phyloP scores from a whole-genome alignment of 2,797 vertebrate genomes.

The Urophycis tenuis region DNA sequence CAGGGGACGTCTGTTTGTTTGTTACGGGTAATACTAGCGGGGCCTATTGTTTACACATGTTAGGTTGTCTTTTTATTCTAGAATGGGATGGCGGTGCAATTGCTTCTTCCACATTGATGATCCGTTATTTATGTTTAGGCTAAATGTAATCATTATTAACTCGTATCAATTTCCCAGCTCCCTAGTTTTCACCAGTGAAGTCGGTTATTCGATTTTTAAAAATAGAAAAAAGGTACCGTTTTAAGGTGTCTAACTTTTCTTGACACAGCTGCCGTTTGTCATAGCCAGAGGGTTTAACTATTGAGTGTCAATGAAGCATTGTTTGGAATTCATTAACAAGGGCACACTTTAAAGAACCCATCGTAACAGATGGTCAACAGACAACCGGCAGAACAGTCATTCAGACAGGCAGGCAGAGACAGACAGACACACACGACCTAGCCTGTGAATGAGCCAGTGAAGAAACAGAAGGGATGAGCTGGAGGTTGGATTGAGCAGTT shows the following conservation, averaged over 20 bases:
- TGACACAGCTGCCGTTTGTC: constrained; percentile 37
- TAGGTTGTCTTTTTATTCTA: too few species aligned
- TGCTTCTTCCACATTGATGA: neutral
- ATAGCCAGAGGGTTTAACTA: constrained; percentile 7
- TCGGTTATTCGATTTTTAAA: neutral
- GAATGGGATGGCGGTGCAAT: neutral
- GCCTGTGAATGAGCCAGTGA: constrained; percentile 2
- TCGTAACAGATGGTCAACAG: constrained; percentile 49
- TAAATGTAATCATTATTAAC: neutral
- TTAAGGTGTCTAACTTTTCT: neutral
- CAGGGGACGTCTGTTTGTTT: too few species aligned
- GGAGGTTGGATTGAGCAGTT: constrained; percentile 12
- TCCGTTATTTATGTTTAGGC: neutral
- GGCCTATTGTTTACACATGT: too few species aligned
- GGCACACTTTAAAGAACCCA: constrained; percentile 20
- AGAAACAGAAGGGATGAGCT: neutral
- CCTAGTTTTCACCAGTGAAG: neutral
- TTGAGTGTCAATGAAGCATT: constrained; percentile 29
- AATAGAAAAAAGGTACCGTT: neutral
- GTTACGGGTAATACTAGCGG: too few species aligned
- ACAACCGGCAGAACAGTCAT: neutral
- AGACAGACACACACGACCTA: neutral
- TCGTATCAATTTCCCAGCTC: neutral
- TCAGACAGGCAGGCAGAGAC: neutral
- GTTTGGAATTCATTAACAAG: constrained; percentile 62